Percentiles rank a stretch among this genome's conserved stretches.
These are phyloP conservation scores for Hymenopus coronatus DNA, from an alignment of 2,888 invertebrate species.

Conservation along the genomic window DNA sequence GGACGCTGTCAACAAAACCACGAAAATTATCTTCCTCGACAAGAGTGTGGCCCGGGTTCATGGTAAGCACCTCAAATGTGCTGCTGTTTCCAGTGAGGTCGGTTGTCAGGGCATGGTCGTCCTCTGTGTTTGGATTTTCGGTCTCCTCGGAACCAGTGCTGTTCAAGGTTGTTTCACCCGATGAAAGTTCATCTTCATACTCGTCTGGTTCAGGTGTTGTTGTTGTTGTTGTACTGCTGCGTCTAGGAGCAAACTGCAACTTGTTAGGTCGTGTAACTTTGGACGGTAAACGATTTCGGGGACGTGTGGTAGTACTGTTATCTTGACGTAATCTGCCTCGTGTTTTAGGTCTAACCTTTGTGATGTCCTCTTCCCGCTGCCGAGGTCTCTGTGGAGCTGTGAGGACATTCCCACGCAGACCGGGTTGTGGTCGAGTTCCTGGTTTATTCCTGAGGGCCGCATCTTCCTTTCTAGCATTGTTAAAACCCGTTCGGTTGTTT, in stretches of 20 bases:
- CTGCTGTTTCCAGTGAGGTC: not conserved
- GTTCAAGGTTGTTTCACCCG: slow-evolving; percentile 21
- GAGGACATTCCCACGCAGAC: slow-evolving; percentile 35
- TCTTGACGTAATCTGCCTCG: not conserved
- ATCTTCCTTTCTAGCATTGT: slow-evolving; percentile 26
- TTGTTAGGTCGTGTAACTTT: slow-evolving; percentile 37
- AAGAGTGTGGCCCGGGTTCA: slow-evolving; percentile 54
- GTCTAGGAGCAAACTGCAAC: not conserved
- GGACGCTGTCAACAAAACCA: slow-evolving; percentile 58
- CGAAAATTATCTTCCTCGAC: slow-evolving; percentile 59
- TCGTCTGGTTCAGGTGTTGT: slow-evolving; percentile 52
- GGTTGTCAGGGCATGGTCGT: not conserved
- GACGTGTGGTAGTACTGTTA: slow-evolving; percentile 38
- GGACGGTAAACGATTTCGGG: slow-evolving; percentile 39
- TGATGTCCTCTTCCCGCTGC: slow-evolving; percentile 8
- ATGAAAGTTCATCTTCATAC: slow-evolving; percentile 50
- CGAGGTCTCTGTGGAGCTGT: slow-evolving; percentile 1
- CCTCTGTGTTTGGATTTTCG: slow-evolving; percentile 14
- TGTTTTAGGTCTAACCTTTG: slow-evolving; percentile 2
- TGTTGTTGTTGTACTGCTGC: not conserved
- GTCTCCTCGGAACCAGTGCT: not conserved
- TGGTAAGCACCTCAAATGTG: slow-evolving; percentile 56
- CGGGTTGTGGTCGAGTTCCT: slow-evolving; percentile 34
- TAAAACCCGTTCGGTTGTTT: not conserved
- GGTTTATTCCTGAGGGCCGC: slow-evolving; percentile 34